These are phyloP conservation scores for Phoxinus phoxinus DNA, from an alignment of 2,113 vertebrate species.

Conservation along the genomic window DNA sequence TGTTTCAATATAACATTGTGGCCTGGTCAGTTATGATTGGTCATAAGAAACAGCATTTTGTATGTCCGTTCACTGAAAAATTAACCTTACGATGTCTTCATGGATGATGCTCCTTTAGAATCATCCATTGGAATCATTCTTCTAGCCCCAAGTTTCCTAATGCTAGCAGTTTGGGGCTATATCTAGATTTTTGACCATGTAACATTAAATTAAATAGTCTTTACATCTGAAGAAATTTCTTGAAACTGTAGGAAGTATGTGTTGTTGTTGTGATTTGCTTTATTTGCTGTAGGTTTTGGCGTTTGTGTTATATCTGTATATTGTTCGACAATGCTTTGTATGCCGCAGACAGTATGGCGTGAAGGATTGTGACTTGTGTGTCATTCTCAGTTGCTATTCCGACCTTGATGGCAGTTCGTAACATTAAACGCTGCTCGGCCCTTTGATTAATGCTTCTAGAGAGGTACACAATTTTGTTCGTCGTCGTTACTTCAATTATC, in stretches of 20 bases:
- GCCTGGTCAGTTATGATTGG: not conserved
- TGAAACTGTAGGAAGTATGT: not conserved
- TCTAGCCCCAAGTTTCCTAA: not conserved
- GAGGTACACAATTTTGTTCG: constrained; percentile 11
- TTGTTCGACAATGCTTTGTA: not conserved
- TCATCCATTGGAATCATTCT: not conserved
- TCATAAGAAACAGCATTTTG: not conserved
- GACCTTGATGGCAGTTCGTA: constrained; percentile 38
- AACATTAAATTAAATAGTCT: not conserved
- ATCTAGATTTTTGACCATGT: not conserved
- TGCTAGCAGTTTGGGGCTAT: not conserved
- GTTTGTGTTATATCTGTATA: not conserved
- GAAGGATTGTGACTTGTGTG: constrained; percentile 30
- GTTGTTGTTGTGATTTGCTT: not conserved
- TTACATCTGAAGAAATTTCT: not conserved
- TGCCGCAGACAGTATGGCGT: constrained; percentile 17
- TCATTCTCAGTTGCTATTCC: constrained; percentile 32
- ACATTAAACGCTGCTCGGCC: not conserved
- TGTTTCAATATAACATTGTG: not conserved
- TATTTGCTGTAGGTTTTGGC: not conserved
- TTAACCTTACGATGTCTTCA: not conserved
- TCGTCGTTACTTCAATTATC: constrained; percentile 58
- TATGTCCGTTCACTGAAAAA: not conserved
- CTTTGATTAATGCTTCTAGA: constrained; percentile 6
- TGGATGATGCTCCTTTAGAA: not conserved